Evolutionary conservation across 2,113 vertebrate genomes (phyloP).

Genomic region (Cheirogaleus medius): DNA sequence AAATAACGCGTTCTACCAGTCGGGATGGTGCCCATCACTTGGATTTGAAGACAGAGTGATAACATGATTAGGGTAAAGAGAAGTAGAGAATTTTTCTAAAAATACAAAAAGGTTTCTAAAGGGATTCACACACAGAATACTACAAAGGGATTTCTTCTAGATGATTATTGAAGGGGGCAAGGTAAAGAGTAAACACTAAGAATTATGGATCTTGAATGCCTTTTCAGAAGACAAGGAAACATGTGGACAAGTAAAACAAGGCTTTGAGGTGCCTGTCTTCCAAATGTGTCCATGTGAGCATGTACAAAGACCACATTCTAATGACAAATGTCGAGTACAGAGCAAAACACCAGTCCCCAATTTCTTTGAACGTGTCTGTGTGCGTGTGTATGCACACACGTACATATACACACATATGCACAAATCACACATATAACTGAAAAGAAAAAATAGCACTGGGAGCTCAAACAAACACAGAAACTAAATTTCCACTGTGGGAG

Average conservation of each 20-base stretch:
- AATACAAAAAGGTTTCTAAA: not conserved
- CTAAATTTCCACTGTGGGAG: not conserved
- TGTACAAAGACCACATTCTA: not conserved
- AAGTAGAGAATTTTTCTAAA: not conserved
- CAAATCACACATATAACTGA: not conserved
- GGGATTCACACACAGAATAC: not conserved
- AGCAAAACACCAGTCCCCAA: accelerated
- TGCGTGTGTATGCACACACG: not conserved
- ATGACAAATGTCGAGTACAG: not conserved
- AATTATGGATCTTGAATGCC: not conserved
- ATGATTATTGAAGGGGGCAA: not conserved
- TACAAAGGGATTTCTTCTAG: not conserved
- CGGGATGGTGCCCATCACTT: not conserved
- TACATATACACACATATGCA: not conserved
- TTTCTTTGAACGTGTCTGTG: not conserved
- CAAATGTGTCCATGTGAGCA: not conserved
- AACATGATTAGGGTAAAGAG: not conserved
- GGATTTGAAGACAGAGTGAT: not conserved
- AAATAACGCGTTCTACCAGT: not conserved
- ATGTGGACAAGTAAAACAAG: not conserved
- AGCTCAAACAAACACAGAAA: not conserved
- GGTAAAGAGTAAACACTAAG: not conserved
- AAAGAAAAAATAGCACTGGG: not conserved
- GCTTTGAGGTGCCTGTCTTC: not conserved
- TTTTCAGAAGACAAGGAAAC: not conserved